Percentiles rank a stretch among this genome's conserved stretches.
Evolutionary conservation across 2,113 vertebrate species (phyloP).

Genomic region (Manacus vitellinus): DNA sequence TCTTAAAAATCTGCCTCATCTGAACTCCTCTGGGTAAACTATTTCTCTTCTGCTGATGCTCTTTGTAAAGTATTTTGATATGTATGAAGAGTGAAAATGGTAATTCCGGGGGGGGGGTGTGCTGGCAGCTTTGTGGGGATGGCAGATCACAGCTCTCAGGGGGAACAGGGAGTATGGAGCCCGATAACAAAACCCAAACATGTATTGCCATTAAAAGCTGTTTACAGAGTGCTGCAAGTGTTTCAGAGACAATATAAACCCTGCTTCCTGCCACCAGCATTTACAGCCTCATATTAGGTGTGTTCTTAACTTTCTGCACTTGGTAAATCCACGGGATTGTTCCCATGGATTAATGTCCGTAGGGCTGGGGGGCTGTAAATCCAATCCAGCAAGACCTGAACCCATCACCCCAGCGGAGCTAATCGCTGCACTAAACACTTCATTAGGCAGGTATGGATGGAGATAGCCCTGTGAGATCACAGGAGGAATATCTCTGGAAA

Average conservation of each 20-base stretch:
- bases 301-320: neutral
- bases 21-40: neutral
- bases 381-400: neutral
- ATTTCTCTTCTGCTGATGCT: neutral
- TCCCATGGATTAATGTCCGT: neutral
- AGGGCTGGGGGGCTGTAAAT: neutral
- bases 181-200: neutral
- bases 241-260: neutral
- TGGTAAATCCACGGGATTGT: neutral
- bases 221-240: neutral
- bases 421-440: neutral
- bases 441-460: neutral
- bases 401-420: neutral
- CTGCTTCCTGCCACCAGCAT: neutral
- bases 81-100: neutral
- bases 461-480: fast-evolving
- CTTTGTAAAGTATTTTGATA: constrained; percentile 1
- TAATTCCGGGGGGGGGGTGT: fast-evolving
- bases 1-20: neutral
- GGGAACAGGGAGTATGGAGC: neutral
- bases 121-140: neutral
- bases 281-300: neutral
- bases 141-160: neutral
- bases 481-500: neutral
- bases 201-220: neutral